Evolutionary conservation across 1,140 invertebrate species (phyloP).

Genomic region (Cataglyphis hispanica): DNA sequence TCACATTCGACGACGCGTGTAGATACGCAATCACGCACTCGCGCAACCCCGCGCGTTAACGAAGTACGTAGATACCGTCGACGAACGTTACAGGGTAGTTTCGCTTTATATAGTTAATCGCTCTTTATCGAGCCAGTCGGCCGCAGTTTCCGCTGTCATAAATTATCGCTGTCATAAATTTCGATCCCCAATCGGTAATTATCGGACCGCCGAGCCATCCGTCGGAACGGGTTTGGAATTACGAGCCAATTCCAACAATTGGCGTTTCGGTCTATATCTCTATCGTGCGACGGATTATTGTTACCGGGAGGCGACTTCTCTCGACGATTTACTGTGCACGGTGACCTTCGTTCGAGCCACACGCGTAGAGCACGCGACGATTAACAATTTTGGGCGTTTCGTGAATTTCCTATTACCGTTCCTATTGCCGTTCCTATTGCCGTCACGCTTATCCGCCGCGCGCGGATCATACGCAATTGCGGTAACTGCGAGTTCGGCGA

Average conservation of each 20-base stretch:
- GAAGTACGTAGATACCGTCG: constrained; percentile 4
- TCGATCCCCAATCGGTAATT: constrained; percentile 78
- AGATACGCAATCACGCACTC: neutral
- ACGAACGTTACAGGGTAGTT: constrained; percentile 43
- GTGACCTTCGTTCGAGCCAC: constrained; percentile 68
- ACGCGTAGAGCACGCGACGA: constrained; percentile 16
- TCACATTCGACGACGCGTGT: constrained; percentile 45
- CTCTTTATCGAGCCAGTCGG: constrained; percentile 74
- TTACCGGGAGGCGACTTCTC: constrained; percentile 63
- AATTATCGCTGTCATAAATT: constrained; percentile 80
- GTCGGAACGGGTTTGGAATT: constrained; percentile 74
- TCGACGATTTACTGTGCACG: constrained; percentile 67
- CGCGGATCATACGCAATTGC: constrained; percentile 56
- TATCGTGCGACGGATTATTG: constrained; percentile 43
- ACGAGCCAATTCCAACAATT: constrained; percentile 76
- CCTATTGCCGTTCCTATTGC: neutral
- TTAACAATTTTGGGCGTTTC: constrained; percentile 69
- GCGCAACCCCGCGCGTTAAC: constrained; percentile 7
- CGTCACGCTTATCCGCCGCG: constrained; percentile 41
- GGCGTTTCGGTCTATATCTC: constrained; percentile 65
- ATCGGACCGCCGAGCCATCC: constrained; percentile 70
- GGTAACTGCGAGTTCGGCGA: constrained; percentile 56
- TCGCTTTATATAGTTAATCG: constrained; percentile 77
- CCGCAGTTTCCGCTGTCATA: constrained; percentile 69
- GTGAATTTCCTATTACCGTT: constrained; percentile 47